Evolutionary conservation across 1,140 invertebrate genomes (phyloP).

Genomic region (Anthonomus grandis): DNA sequence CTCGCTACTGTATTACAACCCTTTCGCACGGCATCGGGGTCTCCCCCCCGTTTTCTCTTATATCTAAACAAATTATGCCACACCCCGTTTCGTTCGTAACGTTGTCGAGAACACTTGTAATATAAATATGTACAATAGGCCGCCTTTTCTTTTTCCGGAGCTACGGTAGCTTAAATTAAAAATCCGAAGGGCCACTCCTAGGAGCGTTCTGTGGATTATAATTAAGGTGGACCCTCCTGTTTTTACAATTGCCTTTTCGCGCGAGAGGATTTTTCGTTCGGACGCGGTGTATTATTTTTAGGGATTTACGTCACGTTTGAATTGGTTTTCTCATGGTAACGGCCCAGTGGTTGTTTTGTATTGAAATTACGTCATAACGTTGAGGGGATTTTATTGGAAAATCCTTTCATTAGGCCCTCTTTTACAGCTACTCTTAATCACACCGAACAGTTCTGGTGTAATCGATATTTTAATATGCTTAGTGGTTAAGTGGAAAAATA

Average conservation of each 20-base stretch:
- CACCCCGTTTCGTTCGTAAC: constrained; percentile 16
- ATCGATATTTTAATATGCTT: no score
- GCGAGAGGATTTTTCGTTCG: background rate
- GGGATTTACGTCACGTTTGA: no score
- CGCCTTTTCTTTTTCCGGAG: constrained; percentile 16
- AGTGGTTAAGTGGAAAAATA: no score
- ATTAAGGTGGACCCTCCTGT: constrained; percentile 12
- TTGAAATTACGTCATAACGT: no score
- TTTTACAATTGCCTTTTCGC: constrained; percentile 17
- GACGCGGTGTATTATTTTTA: no score
- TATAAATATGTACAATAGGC: constrained; percentile 25
- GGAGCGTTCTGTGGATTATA: constrained; percentile 18
- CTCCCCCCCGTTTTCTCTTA: no score
- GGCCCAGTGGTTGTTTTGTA: no score
- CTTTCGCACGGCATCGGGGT: constrained; percentile 23
- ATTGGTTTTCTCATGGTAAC: no score
- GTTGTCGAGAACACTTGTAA: constrained; percentile 19
- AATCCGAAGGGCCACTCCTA: constrained; percentile 22
- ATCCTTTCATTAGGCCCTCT: no score
- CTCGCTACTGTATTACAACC: constrained; percentile 36
- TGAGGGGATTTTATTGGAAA: no score
- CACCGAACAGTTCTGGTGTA: no score
- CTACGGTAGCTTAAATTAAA: constrained; percentile 7
- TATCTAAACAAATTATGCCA: constrained; percentile 22
- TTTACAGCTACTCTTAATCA: no score